phyloP scores from a whole-genome alignment of 2,113 vertebrate species.

The Paracanthobrama guichenoti region DNA sequence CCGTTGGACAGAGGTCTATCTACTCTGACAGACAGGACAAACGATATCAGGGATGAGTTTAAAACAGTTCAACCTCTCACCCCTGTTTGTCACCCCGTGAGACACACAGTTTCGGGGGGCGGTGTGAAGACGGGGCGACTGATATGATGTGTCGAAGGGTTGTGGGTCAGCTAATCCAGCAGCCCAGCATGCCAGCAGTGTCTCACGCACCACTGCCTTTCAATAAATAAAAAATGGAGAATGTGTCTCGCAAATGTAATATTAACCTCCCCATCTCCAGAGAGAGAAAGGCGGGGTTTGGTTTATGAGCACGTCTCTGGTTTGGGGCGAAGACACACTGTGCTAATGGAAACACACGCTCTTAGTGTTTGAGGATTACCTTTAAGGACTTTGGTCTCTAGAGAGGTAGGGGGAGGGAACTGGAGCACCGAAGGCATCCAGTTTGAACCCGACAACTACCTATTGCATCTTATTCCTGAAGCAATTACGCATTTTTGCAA shows the following conservation, averaged over 20 bases:
- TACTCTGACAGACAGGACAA: conserved; percentile 53
- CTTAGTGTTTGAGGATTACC: conserved; percentile 53
- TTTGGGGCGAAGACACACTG: conserved; percentile 4
- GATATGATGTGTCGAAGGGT: conserved; percentile 65
- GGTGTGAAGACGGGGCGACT: conserved; percentile 28
- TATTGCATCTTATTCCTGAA: conserved; percentile 44
- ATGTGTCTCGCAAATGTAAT: conserved; percentile 78
- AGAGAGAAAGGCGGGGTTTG: conserved; percentile 64
- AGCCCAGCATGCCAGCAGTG: conserved; percentile 70
- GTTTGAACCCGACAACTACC: conserved; percentile 51
- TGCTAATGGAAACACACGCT: conserved; percentile 33
- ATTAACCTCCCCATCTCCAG: conserved; percentile 80
- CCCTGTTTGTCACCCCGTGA: conserved; percentile 62
- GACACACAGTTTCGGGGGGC: conserved; percentile 49
- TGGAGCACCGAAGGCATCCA: conserved; percentile 61
- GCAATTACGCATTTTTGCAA: conserved; percentile 26
- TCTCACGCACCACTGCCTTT: conserved; percentile 80
- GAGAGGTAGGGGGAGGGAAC: conserved; percentile 43
- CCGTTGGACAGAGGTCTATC: neutral
- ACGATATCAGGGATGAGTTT: conserved; percentile 61
- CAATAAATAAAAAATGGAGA: conserved; percentile 88
- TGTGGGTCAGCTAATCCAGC: conserved; percentile 80
- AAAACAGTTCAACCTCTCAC: conserved; percentile 60
- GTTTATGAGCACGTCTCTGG: conserved; percentile 39
- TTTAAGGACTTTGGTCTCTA: conserved; percentile 62